Evolutionary conservation across 2,888 invertebrate species (phyloP).

Genomic region (Trissolcus brochymenae): DNA sequence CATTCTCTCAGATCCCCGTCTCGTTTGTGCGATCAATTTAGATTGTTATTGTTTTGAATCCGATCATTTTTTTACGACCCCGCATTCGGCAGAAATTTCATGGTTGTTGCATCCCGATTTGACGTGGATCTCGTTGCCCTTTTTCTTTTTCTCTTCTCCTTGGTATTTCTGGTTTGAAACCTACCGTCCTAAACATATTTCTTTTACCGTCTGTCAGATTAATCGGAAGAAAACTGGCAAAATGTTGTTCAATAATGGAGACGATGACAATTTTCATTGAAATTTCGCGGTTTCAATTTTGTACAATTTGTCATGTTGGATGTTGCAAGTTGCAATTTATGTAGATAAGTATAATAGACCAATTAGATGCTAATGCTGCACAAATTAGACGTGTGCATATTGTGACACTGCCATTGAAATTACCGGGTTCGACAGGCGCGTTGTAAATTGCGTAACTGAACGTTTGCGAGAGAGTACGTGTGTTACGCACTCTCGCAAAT

Average conservation of each 20-base stretch:
- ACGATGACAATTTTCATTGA: no score
- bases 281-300: conserved; percentile 1
- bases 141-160: conserved; percentile 1
- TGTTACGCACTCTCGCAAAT: conserved; percentile 27
- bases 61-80: background rate
- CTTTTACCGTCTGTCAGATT: background rate
- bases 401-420: conserved; percentile 37
- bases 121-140: conserved; percentile 2
- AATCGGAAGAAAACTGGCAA: background rate
- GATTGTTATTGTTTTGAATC: conserved; percentile 11
- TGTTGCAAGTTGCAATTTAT: conserved; percentile 6
- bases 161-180: conserved; percentile 22
- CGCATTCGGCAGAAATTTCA: conserved; percentile 17
- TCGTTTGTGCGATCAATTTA: conserved; percentile 5
- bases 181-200: conserved; percentile 12
- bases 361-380: conserved; percentile 27
- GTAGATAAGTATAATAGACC: conserved; percentile 26
- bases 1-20: background rate
- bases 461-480: conserved; percentile 17
- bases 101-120: conserved; percentile 22
- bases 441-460: conserved; percentile 39
- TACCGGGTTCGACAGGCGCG: conserved; percentile 24
- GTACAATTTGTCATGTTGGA: background rate
- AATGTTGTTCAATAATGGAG: no score
- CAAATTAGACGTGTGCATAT: conserved; percentile 30